Conservation (phyloP, 2,113 vertebrate genomes). For the Petrocephalus microphthalmus region DNA sequence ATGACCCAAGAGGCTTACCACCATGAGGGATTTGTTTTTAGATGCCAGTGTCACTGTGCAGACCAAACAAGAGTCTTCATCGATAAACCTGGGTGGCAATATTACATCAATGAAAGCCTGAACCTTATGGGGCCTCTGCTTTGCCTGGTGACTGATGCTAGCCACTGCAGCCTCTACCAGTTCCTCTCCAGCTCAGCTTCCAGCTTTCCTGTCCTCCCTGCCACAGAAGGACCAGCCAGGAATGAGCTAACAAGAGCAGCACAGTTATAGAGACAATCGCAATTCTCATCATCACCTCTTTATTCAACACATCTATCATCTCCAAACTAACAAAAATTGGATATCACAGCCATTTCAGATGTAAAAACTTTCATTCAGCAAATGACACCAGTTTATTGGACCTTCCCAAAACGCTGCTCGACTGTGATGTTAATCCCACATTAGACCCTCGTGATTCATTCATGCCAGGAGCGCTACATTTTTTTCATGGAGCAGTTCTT, state of each 20-base stretch:
- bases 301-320: neutral
- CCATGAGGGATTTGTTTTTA: neutral
- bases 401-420: neutral
- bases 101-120: conserved; percentile 36
- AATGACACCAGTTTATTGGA: neutral
- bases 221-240: neutral
- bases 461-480: neutral
- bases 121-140: neutral
- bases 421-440: neutral
- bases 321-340: neutral
- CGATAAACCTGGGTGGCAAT: conserved; percentile 25
- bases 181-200: neutral
- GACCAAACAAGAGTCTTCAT: neutral
- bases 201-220: neutral
- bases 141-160: conserved; percentile 20
- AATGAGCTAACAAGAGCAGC: neutral
- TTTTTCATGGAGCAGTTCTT: neutral
- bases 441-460: neutral
- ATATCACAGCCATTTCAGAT: neutral
- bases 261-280: neutral
- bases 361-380: neutral
- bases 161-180: conserved; percentile 10
- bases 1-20: neutral
- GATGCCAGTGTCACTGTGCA: neutral
- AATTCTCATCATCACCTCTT: neutral